Percentiles rank a stretch among this genome's conserved stretches.
Conservation (phyloP, 2,888 invertebrate genomes). For the Synanthedon vespiformis region DNA sequence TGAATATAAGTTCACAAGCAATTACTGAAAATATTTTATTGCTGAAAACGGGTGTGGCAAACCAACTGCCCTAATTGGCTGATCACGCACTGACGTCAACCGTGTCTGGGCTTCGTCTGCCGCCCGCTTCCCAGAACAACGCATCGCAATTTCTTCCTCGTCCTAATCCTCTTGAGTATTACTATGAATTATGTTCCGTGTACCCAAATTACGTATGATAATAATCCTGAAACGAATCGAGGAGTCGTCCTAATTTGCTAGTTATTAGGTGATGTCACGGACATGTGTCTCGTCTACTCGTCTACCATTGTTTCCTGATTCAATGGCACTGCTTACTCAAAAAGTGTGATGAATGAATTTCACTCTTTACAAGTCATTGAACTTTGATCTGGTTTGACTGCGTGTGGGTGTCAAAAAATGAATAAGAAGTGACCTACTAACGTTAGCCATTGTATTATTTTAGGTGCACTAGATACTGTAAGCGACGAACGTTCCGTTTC, state of each 20-base stretch:
- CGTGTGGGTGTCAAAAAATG: conserved; percentile 42
- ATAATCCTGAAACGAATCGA: too few species aligned
- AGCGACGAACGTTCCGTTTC: background rate
- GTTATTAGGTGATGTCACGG: conserved; percentile 36
- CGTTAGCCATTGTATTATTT: background rate
- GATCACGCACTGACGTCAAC: conserved; percentile 48
- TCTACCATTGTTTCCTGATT: conserved; percentile 32
- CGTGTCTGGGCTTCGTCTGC: conserved; percentile 59
- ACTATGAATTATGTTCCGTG: conserved; percentile 40
- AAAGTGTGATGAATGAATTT: conserved; percentile 51
- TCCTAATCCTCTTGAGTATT: conserved; percentile 15
- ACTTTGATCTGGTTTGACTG: conserved; percentile 53
- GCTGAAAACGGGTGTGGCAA: conserved; percentile 21
- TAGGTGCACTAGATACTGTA: background rate
- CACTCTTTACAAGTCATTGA: conserved; percentile 55
- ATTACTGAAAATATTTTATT: conserved; percentile 13
- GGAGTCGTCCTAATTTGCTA: conserved; percentile 27
- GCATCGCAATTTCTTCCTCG: conserved; percentile 50
- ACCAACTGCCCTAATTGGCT: conserved; percentile 50
- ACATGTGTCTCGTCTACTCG: conserved; percentile 21
- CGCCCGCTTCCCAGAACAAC: conserved; percentile 56
- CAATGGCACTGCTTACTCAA: background rate
- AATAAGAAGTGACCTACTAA: conserved; percentile 29
- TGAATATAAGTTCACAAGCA: too few species aligned
- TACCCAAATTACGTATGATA: conserved; percentile 12